Base-by-base conservation (phyloP, 2,888 invertebrate genomes). In the Leptinotarsa juncta region DNA sequence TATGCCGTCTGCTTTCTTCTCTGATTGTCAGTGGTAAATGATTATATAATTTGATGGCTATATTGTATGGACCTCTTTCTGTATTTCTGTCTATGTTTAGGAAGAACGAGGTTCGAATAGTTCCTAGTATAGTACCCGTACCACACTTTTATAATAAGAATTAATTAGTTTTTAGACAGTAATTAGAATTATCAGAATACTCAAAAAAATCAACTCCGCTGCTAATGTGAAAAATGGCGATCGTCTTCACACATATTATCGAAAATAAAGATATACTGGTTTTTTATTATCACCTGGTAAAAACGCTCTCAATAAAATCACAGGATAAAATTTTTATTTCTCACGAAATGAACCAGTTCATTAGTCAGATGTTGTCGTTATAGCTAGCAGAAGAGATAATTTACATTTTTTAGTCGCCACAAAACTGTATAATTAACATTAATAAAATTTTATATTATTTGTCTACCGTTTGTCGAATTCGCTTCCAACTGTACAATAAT, bases 381-480 rank as follows among this genome's bases (percentile, higher is more conserved):
- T 50, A 50, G 62, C 50, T 49, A 16, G n/a, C 23, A 23, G 26
- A 71, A 18, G 42, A 65, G 26, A 71, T 53, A 71, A 71, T 53
- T 65, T 18, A 57, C 3, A 51, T 42, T 71, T 65, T 67, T 67
- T 51, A 53, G 51, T 20, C 51, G n/a, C 51, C 67, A 48, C 50
- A 50, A 51, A 67, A 51, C 53, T 50, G 51, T 53, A 26, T 51
- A 62, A 62, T 62, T 62, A 42, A 16, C 42, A 62, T 26, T 32
- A 26, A 62, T 62, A n/a, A 42, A 73, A 65, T 65, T 70, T 71
- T 48, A 70, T 53, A 32, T 68, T 75, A 53, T 75, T 75, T 72
- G 62, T 62, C 70, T 72, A 72, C 71, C 70, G 75, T 62, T 70
- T 53, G 20, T 67, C 70, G 50, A 73, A 76, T 76, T 67, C 26